Evolutionary conservation across 35 echinoderm and acorn worm species (phyloP).

Genomic region (Ophiothrix spiculata): DNA sequence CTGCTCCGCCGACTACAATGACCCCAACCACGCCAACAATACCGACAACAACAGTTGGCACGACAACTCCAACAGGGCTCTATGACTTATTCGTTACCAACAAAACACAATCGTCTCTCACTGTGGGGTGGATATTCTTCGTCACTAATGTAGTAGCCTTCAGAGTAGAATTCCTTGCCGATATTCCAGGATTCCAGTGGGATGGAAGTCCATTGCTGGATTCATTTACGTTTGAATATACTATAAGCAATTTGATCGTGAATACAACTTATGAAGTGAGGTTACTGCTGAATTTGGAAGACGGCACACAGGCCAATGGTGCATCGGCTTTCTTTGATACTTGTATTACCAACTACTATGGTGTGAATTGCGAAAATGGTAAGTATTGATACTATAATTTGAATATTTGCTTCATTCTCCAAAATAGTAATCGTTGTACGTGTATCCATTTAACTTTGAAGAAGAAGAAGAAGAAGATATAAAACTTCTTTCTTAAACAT

Average conservation of each 20-base stretch:
- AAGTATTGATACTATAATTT: not conserved
- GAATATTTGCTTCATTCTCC: too few relatives aligned
- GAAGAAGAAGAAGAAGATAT: too few relatives aligned
- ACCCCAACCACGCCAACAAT: not conserved
- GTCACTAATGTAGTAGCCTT: not conserved
- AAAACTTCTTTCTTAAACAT: too few relatives aligned
- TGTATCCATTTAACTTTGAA: too few relatives aligned
- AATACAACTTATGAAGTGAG: slow-evolving; percentile 22
- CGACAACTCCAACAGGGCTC: not conserved
- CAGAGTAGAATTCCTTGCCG: not conserved
- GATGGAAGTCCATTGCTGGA: not conserved
- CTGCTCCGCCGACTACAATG: not conserved
- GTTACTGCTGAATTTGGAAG: not conserved
- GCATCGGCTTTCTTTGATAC: slow-evolving; percentile 9
- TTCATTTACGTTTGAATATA: not conserved
- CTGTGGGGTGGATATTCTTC: not conserved
- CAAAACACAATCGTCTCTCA: not conserved
- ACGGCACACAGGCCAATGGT: not conserved
- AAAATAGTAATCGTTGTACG: too few relatives aligned
- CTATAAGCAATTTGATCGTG: not conserved
- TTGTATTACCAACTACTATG: slow-evolving; percentile 4
- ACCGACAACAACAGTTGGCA: not conserved
- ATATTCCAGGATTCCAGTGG: not conserved
- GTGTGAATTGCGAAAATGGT: slow-evolving; percentile 52
- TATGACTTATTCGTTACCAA: slow-evolving; percentile 5